Evolutionary conservation across 23 tunicate species (phyloP), one percentile per base, ranked within the genome.

Genomic region (Corella eumyota): DNA sequence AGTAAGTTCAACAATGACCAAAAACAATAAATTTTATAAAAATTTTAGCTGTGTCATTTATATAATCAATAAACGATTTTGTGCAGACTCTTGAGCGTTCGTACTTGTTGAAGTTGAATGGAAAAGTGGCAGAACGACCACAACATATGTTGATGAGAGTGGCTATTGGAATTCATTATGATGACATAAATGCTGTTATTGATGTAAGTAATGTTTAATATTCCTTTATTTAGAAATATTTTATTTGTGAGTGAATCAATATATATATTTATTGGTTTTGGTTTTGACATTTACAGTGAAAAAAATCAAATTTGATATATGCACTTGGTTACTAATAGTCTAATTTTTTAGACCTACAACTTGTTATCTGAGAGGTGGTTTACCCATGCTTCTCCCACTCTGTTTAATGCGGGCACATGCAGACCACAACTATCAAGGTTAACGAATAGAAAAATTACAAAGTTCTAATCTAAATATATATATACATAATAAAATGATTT

Each of bases 61-160:
- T n/a, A n/a, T n/a, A 15, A 9, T 40, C 15, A 9, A 15, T 9
- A 11, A 15, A 40, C 11, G 3, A 17, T 40, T 2, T 45, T n/a
- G 51, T 68, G 19, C 31, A 84, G 90, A 93, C 99, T 15, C 58
- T 93, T 59, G 99, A 93, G 47, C 55, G 99, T 38, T 93, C 99
- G 0, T 93, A 93, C 48, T 61, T 93, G 57, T 33, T 93, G 74
- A 93, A 93, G 61, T 53, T 93, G 21, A 74, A 93, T 70, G 99
- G 99, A 45, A 84, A 84, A 58, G 60, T 78, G 28, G 99, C 87
- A 7, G 99, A 93, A 60, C 45, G 99, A 34, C 99, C 99, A 1
- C 99, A 93, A 60, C 99, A 93, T 50, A 93, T 93, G 99, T 64
- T 93, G 21, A 93, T 93, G 99, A 50, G 99, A 32, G 99, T 93